Evolutionary conservation across 2,113 vertebrate species (phyloP).

Genomic region (Speoplatyrhinus poulsoni): DNA sequence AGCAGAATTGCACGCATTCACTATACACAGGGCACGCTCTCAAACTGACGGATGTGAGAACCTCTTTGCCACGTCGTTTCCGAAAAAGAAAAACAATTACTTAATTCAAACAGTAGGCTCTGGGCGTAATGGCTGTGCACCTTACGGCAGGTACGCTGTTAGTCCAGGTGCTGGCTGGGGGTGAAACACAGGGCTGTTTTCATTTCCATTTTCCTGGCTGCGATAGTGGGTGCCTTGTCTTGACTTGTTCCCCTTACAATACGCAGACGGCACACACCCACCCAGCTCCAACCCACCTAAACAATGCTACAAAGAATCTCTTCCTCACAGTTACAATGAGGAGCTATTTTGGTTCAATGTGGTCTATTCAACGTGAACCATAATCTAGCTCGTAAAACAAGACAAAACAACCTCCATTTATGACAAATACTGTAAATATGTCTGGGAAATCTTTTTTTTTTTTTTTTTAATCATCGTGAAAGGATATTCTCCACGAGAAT

Average conservation of each 20-base stretch:
- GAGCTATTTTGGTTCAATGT: slow-evolving; percentile 20
- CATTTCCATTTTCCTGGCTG: slow-evolving; percentile 54
- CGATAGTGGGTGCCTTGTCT: slow-evolving; percentile 51
- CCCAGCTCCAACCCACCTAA: slow-evolving; percentile 42
- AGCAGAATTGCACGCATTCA: no score
- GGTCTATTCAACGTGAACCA: slow-evolving; percentile 34
- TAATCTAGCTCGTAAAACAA: slow-evolving; percentile 42
- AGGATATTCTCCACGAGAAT: neutral
- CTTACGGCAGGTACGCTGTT: slow-evolving; percentile 56
- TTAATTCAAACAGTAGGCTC: slow-evolving; percentile 50
- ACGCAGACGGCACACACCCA: slow-evolving; percentile 45
- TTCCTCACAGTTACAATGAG: slow-evolving; percentile 21
- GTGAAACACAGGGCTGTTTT: slow-evolving; percentile 42
- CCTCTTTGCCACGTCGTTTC: slow-evolving; percentile 34
- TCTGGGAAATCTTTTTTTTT: slow-evolving; percentile 8
- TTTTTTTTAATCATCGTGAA: neutral
- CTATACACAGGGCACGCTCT: slow-evolving; percentile 29
- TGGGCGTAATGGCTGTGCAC: slow-evolving; percentile 37
- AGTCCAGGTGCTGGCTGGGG: slow-evolving; percentile 52
- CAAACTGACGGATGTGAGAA: slow-evolving; percentile 54
- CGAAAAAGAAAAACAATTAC: slow-evolving; percentile 41
- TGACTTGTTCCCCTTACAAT: slow-evolving; percentile 53
- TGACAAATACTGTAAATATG: slow-evolving; percentile 13
- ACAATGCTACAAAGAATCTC: slow-evolving; percentile 43
- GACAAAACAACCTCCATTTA: slow-evolving; percentile 35